Percentiles rank a stretch among this genome's conserved stretches.
phyloP scores from a whole-genome alignment of 2,888 invertebrate genomes.

The Caenorhabditis sp. region DNA sequence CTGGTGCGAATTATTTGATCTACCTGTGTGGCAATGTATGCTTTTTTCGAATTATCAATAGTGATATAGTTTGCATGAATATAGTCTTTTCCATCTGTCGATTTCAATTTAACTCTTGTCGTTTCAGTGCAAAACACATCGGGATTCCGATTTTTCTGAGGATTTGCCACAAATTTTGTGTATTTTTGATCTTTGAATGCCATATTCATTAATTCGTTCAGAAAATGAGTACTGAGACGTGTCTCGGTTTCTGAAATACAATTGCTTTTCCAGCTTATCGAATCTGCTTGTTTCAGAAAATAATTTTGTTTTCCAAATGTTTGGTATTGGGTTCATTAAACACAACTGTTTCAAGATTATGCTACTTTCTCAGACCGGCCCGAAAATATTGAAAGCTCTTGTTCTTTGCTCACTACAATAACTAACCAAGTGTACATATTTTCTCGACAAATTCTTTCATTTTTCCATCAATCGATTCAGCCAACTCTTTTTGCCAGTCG shows the following conservation, averaged over 20 bases:
- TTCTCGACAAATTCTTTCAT: not conserved
- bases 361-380: no score
- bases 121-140: not conserved
- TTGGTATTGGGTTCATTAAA: no score
- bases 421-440: not conserved
- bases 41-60: not conserved
- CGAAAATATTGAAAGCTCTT: no score
- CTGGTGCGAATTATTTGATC: not conserved
- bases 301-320: no score
- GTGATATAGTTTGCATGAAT: constrained; percentile 6
- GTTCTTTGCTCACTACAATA: no score
- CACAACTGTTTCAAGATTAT: no score
- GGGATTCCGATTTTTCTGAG: not conserved
- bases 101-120: constrained; percentile 4
- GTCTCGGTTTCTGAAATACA: not conserved
- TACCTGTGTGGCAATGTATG: constrained; percentile 2
- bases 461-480: not conserved
- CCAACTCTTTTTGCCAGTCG: not conserved
- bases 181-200: not conserved
- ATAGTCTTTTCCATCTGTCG: constrained; percentile 2
- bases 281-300: no score
- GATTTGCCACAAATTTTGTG: not conserved
- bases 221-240: not conserved
- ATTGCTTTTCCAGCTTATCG: no score
- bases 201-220: not conserved